Evolutionary conservation across 2,113 vertebrate species (phyloP).

Genomic region (Ancistrus triradiatus): DNA sequence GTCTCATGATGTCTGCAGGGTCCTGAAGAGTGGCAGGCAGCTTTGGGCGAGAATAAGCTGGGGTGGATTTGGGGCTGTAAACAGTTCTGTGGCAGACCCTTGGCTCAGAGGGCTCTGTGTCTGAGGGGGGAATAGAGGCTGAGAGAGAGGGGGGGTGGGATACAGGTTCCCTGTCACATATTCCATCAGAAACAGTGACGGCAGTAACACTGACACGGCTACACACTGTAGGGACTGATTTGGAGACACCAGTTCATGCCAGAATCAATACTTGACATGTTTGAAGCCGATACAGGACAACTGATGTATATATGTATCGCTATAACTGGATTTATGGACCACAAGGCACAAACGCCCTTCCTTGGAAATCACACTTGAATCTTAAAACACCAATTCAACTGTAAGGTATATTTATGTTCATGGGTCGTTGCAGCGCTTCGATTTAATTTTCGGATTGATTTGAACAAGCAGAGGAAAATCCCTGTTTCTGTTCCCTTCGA

Average conservation of each 20-base stretch:
- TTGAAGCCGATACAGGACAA: no score
- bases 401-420: no score
- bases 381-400: no score
- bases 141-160: slow-evolving; percentile 8
- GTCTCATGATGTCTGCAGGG: slow-evolving; percentile 43
- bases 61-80: slow-evolving; percentile 53
- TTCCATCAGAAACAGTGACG: slow-evolving; percentile 3
- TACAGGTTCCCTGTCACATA: slow-evolving; percentile 12
- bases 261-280: no score
- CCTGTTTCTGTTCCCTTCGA: no score
- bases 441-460: no score
- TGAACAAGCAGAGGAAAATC: no score
- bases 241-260: slow-evolving; percentile 1
- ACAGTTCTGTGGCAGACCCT: slow-evolving; percentile 48
- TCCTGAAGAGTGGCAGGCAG: slow-evolving; percentile 40
- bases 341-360: no score
- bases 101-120: slow-evolving; percentile 11
- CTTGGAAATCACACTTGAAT: no score
- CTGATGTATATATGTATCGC: no score
- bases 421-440: no score
- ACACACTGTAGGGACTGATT: not conserved
- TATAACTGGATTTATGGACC: no score
- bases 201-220: slow-evolving; percentile 10
- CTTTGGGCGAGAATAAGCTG: slow-evolving; percentile 25
- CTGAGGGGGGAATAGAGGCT: slow-evolving; percentile 26